Evolutionary conservation across 2,797 vertebrate species (phyloP).

Genomic region (Typhlichthys eigenmanni): DNA sequence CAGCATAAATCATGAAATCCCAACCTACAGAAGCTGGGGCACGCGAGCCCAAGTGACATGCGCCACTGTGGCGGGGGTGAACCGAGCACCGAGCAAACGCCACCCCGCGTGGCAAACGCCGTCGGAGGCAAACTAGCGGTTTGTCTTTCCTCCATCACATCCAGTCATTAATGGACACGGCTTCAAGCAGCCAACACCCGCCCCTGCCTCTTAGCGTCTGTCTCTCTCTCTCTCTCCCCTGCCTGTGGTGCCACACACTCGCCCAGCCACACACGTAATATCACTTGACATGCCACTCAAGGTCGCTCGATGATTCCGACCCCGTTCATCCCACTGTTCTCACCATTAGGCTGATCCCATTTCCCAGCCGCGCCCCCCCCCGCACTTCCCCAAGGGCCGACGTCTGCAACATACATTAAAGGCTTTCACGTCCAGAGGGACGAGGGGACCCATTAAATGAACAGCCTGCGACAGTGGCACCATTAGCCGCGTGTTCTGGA

Average conservation of each 20-base stretch:
- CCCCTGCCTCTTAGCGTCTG: neutral
- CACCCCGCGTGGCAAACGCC: slow-evolving; percentile 7
- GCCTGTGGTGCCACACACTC: slow-evolving; percentile 47
- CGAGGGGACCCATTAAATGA: slow-evolving; percentile 67
- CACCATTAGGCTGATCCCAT: slow-evolving; percentile 76
- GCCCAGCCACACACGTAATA: slow-evolving; percentile 73
- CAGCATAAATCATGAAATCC: slow-evolving; percentile 42
- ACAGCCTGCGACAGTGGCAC: slow-evolving; percentile 74
- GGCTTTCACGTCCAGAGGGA: slow-evolving; percentile 66
- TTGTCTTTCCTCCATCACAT: slow-evolving; percentile 16
- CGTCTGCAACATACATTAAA: slow-evolving; percentile 77
- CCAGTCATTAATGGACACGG: slow-evolving; percentile 6
- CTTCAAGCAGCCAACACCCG: slow-evolving; percentile 4
- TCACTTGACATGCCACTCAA: slow-evolving; percentile 80
- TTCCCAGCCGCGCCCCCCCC: slow-evolving; percentile 62
- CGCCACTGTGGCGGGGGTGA: slow-evolving; percentile 26
- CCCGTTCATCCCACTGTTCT: slow-evolving; percentile 67
- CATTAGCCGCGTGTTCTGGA: slow-evolving; percentile 56
- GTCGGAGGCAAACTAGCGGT: slow-evolving; percentile 23
- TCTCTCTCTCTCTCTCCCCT: neutral
- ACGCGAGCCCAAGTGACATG: slow-evolving; percentile 20
- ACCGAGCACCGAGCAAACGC: slow-evolving; percentile 7
- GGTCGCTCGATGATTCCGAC: slow-evolving; percentile 77
- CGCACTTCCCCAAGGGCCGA: slow-evolving; percentile 38
- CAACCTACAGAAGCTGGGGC: slow-evolving; percentile 9